Evolutionary conservation across 2,797 vertebrate genomes (phyloP).

Genomic region (Alcedo atthis): DNA sequence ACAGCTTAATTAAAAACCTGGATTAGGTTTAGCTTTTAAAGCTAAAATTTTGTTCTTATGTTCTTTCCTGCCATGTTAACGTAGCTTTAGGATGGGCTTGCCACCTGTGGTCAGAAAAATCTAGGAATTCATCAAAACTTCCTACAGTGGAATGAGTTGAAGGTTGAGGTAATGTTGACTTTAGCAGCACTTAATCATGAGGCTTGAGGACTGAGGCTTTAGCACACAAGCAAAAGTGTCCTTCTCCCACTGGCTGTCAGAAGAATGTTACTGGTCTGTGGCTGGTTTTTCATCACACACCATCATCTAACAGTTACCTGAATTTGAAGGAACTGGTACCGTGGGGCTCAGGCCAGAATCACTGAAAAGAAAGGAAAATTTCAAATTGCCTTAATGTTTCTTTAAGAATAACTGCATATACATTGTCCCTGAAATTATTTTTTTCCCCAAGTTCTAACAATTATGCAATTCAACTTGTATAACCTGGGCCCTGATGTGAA

Average conservation of each 20-base stretch:
- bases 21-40: not conserved
- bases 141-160: not conserved
- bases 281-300: not conserved
- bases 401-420: not conserved
- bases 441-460: not conserved
- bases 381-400: not conserved
- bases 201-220: not conserved
- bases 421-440: not conserved
- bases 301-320: conserved; percentile 80
- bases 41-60: not conserved
- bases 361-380: conserved; percentile 78
- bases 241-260: not conserved
- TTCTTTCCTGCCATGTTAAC: not conserved
- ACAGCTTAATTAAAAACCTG: not conserved
- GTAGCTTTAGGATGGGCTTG: not conserved
- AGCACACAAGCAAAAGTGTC: not conserved
- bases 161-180: not conserved
- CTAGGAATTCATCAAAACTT: not conserved
- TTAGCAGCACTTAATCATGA: not conserved
- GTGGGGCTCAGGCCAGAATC: conserved; percentile 93
- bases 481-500: not conserved
- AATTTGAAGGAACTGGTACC: conserved; percentile 88
- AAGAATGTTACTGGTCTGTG: not conserved
- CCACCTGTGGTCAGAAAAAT: not conserved
- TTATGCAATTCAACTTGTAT: not conserved